Conservation (phyloP, 2,797 vertebrate species). For the Onychomys torridus region DNA sequence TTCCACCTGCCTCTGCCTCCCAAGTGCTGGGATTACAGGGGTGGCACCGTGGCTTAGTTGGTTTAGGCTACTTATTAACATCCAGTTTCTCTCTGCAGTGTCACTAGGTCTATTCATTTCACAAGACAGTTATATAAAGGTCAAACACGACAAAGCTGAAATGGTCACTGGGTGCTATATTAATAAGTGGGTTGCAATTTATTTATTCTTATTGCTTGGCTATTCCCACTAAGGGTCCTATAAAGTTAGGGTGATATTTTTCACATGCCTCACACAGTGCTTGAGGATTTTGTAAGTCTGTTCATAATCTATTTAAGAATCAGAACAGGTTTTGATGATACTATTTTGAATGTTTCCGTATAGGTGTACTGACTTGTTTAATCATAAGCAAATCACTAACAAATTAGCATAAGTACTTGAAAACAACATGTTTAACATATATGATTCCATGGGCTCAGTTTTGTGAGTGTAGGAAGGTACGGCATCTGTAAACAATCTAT, state of each 20-base stretch:
- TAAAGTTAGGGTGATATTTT: neutral
- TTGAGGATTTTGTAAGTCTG: neutral
- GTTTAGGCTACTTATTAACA: neutral
- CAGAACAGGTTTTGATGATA: conserved; percentile 5
- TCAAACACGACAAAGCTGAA: conserved; percentile 39
- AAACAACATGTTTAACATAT: conserved; percentile 20
- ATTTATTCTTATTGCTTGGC: neutral
- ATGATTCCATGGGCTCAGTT: neutral
- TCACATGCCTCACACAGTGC: neutral
- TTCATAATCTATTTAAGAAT: neutral
- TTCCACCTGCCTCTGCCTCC: too few relatives aligned
- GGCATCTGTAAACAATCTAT: neutral
- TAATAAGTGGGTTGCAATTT: neutral
- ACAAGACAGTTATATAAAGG: conserved; percentile 11
- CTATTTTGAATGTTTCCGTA: conserved; percentile 25
- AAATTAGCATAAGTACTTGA: neutral
- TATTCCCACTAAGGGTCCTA: neutral
- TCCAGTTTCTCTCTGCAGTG: conserved; percentile 33
- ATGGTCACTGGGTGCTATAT: neutral
- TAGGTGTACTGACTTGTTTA: neutral
- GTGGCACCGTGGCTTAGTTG: too few relatives aligned
- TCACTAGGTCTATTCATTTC: conserved; percentile 1
- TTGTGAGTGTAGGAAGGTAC: neutral
- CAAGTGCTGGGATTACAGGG: too few relatives aligned
- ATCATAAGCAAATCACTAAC: neutral